Percentiles rank a stretch among this genome's conserved stretches.
Conservation (phyloP, 2,113 vertebrate species). For the Leiothrix lutea region DNA sequence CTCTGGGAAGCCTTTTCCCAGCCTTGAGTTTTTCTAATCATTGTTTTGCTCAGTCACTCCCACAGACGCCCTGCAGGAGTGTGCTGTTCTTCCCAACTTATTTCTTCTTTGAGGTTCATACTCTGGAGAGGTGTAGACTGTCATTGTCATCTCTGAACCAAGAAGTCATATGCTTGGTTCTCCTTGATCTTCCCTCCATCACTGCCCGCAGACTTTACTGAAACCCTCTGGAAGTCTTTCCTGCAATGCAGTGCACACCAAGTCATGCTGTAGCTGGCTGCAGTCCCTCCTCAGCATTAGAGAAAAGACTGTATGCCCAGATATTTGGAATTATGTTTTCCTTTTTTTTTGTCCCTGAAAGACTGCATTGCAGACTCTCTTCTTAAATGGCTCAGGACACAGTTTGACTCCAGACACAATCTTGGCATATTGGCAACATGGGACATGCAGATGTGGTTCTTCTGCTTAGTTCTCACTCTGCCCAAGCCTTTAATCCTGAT, state of each 20-base stretch:
- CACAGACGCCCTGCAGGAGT: neutral
- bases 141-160: neutral
- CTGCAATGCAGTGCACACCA: neutral
- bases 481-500: neutral
- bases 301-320: neutral
- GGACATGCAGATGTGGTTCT: neutral
- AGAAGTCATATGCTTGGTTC: neutral
- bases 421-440: neutral
- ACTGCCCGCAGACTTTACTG: neutral
- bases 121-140: neutral
- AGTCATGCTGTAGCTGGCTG: neutral
- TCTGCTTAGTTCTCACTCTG: neutral
- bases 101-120: neutral
- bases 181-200: neutral
- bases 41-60: neutral
- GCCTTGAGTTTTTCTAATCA: neutral
- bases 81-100: neutral
- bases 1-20: neutral
- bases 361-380: conserved; percentile 2
- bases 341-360: neutral
- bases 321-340: neutral
- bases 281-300: neutral
- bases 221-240: neutral
- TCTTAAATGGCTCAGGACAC: neutral
- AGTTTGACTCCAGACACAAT: neutral